Evolutionary conservation across 2,888 invertebrate species (phyloP).

Genomic region (Sinohyriopsis cumingii): DNA sequence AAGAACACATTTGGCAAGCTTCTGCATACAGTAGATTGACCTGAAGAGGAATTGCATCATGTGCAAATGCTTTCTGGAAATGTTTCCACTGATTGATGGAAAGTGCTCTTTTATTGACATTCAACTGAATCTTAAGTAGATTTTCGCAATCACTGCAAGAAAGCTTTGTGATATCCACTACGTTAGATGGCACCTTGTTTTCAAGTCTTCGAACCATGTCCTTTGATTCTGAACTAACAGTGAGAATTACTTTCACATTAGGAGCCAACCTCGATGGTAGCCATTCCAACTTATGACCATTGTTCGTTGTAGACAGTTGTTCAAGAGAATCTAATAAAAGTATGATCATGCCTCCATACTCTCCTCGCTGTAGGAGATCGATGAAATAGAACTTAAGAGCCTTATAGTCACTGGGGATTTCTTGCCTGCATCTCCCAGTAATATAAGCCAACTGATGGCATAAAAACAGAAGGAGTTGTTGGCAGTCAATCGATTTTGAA

Average conservation of each 20-base stretch:
- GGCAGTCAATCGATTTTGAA: conserved; percentile 44
- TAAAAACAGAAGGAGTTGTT: conserved; percentile 48
- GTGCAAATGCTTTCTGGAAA: conserved; percentile 46
- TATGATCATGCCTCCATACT: conserved; percentile 54
- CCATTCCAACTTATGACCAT: conserved; percentile 62
- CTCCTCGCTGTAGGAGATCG: conserved; percentile 49
- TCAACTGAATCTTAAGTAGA: conserved; percentile 51
- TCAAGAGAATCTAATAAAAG: conserved; percentile 61
- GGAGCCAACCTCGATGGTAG: conserved; percentile 54
- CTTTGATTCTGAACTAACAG: conserved; percentile 46
- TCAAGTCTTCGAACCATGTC: conserved; percentile 51
- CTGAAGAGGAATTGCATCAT: conserved; percentile 54
- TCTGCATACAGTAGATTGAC: conserved; percentile 54
- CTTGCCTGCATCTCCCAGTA: conserved; percentile 41
- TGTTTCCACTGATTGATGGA: conserved; percentile 52
- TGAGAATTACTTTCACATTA: conserved; percentile 58
- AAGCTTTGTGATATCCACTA: conserved; percentile 44
- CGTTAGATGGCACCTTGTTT: conserved; percentile 40
- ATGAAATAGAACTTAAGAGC: conserved; percentile 53
- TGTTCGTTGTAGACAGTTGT: conserved; percentile 45
- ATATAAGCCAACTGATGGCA: conserved; percentile 57
- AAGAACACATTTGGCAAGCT: conserved; percentile 53
- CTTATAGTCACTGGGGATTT: conserved; percentile 50
- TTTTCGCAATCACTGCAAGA: conserved; percentile 48
- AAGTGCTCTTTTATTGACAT: conserved; percentile 40